phyloP scores from a whole-genome alignment of 2,113 vertebrate genomes.

The Zosterops lateralis region DNA sequence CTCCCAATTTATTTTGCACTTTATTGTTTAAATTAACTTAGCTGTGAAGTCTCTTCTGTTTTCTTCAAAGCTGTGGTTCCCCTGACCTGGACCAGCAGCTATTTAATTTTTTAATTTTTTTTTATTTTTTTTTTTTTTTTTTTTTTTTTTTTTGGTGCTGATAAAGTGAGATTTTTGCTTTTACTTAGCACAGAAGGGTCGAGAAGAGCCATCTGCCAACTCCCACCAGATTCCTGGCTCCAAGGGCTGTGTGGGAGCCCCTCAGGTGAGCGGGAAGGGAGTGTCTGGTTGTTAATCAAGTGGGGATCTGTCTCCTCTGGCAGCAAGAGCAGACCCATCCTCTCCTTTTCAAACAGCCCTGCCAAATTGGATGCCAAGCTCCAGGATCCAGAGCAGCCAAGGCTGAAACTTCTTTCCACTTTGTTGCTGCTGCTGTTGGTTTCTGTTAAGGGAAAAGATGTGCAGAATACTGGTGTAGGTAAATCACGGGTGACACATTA shows the following conservation, averaged over 20 bases:
- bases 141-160: neutral
- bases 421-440: neutral
- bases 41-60: neutral
- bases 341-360: neutral
- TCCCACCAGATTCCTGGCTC: constrained; percentile 7
- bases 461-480: neutral
- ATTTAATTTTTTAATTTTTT: neutral
- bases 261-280: neutral
- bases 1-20: neutral
- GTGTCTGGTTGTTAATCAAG: neutral
- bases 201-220: neutral
- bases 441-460: neutral
- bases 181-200: neutral
- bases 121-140: no score
- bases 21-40: constrained; percentile 13
- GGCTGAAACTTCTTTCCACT: neutral
- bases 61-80: neutral
- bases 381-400: neutral
- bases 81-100: neutral
- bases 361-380: neutral
- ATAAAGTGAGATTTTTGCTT: neutral
- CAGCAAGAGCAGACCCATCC: constrained; percentile 2
- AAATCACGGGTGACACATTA: neutral
- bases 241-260: fast-evolving
- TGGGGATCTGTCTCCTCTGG: neutral